Percentiles rank a stretch among this genome's conserved stretches.
Conservation (phyloP, 2,113 vertebrate species). For the Tragelaphus imberbis region DNA sequence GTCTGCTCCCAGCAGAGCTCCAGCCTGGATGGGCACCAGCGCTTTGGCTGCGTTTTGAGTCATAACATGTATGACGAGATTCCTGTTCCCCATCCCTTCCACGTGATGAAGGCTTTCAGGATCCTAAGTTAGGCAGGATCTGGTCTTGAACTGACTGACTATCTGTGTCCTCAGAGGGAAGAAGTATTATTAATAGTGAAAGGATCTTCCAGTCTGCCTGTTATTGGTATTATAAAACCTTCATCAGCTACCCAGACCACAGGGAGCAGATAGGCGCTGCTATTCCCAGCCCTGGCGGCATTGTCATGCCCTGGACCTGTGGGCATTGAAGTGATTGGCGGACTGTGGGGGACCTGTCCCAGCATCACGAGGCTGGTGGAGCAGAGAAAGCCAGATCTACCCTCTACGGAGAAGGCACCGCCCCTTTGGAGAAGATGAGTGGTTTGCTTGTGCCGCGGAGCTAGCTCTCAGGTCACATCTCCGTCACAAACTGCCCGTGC, state of each 20-base stretch:
- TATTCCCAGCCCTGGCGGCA: background rate
- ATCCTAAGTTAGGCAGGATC: background rate
- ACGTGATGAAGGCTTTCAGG: background rate
- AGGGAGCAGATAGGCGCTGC: background rate
- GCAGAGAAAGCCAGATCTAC: background rate
- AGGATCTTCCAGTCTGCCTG: background rate
- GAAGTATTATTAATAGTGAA: background rate
- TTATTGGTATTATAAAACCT: background rate
- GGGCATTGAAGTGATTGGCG: background rate
- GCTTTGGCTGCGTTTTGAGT: background rate
- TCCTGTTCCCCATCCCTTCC: background rate
- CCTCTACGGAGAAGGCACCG: background rate
- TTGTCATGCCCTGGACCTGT: background rate
- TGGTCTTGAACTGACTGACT: background rate
- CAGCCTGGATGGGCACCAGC: background rate
- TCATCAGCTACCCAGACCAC: background rate
- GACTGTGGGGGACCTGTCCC: background rate
- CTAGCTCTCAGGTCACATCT: background rate
- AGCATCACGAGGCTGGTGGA: background rate
- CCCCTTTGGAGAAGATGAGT: background rate
- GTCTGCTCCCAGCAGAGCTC: accelerated
- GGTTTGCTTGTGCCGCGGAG: background rate
- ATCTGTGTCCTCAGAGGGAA: background rate
- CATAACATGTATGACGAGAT: background rate
- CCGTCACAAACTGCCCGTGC: accelerated